Conservation (phyloP, 2,113 vertebrate genomes). For the Galeopterus variegatus region DNA sequence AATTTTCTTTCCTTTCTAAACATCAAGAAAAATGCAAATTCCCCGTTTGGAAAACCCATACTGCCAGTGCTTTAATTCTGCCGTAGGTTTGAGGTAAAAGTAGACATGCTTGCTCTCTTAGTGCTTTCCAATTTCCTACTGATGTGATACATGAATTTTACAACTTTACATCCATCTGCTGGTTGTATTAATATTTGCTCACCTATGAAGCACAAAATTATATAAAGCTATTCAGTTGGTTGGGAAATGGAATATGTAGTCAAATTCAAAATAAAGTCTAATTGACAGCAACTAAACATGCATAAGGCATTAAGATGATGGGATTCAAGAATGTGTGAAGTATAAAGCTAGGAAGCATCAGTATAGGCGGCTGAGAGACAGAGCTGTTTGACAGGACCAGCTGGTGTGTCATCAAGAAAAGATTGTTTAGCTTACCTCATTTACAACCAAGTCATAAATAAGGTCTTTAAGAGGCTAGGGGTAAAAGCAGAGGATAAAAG, state of each 20-base stretch:
- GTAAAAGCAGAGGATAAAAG: slow-evolving; percentile 10
- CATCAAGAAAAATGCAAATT: slow-evolving; percentile 1
- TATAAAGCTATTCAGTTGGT: neutral
- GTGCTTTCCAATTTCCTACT: neutral
- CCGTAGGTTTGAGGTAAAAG: neutral
- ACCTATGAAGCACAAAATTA: neutral
- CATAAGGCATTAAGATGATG: neutral
- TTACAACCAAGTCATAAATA: neutral
- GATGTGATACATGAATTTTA: neutral
- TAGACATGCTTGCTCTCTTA: neutral
- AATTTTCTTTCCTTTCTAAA: slow-evolving; percentile 59
- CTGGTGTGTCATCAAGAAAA: neutral
- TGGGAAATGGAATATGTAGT: neutral
- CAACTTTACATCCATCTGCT: neutral
- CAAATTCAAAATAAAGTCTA: slow-evolving; percentile 10
- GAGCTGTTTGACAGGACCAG: neutral
- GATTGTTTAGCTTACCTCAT: neutral
- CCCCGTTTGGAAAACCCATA: slow-evolving; percentile 22
- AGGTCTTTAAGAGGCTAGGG: neutral
- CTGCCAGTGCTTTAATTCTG: neutral
- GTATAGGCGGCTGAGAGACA: neutral
- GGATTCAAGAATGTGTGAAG: neutral
- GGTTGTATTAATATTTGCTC: neutral
- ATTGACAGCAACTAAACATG: neutral
- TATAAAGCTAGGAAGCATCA: neutral